phyloP scores from a whole-genome alignment of 2,113 vertebrate species.

The Procavia capensis region DNA sequence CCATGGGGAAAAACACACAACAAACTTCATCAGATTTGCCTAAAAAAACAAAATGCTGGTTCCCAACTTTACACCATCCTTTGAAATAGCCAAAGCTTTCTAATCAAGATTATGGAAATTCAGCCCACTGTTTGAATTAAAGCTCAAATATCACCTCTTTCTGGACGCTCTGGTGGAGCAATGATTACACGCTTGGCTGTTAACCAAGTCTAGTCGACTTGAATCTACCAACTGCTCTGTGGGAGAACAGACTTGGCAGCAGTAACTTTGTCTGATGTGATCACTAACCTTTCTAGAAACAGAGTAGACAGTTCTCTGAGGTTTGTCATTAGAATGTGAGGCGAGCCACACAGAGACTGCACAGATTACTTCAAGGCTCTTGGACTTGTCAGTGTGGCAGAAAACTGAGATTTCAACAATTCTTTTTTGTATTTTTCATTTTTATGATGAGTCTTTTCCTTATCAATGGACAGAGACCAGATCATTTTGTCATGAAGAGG shows the following conservation, averaged over 20 bases:
- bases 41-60: background rate
- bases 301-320: slow-evolving; percentile 60
- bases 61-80: slow-evolving; percentile 31
- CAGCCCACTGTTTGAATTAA: background rate
- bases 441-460: slow-evolving; percentile 82
- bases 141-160: background rate
- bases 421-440: slow-evolving; percentile 86
- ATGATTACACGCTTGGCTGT: background rate
- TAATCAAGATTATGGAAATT: slow-evolving; percentile 20
- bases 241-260: too few species aligned
- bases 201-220: background rate
- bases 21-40: background rate
- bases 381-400: background rate
- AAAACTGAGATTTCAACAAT: slow-evolving; percentile 91
- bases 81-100: background rate
- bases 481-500: slow-evolving; percentile 89
- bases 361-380: slow-evolving; percentile 28
- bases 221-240: too few species aligned
- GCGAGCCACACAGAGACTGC: slow-evolving; percentile 39
- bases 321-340: slow-evolving; percentile 74
- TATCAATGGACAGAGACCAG: slow-evolving; percentile 89
- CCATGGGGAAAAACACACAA: background rate
- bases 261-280: slow-evolving; percentile 81
- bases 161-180: background rate
- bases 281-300: slow-evolving; percentile 80